These are phyloP conservation scores for Diarsia rubi DNA, from an alignment of 2,888 invertebrate genomes.

Conservation along the genomic window DNA sequence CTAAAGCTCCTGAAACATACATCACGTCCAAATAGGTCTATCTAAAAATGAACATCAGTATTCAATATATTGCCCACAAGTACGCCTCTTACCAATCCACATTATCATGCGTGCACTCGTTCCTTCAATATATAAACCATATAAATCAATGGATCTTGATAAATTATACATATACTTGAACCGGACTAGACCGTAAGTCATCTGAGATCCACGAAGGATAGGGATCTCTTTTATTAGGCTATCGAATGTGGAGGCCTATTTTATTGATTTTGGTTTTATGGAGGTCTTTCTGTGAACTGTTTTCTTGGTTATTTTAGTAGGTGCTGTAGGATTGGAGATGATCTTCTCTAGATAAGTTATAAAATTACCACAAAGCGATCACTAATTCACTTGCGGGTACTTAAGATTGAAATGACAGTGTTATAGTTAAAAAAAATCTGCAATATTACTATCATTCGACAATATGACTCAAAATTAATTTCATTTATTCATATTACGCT, in stretches of 20 bases:
- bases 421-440: too few relatives aligned
- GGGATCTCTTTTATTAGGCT: constrained; percentile 35
- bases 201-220: constrained; percentile 21
- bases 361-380: background rate
- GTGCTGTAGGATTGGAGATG: background rate
- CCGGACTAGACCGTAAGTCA: constrained; percentile 39
- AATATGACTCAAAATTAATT: too few relatives aligned
- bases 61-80: constrained; percentile 7
- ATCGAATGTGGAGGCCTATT: constrained; percentile 10
- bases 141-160: constrained; percentile 44
- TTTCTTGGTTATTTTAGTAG: background rate
- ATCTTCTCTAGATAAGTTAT: background rate
- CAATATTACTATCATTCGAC: too few relatives aligned
- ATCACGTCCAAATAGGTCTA: too few relatives aligned
- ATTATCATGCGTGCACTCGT: constrained; percentile 19
- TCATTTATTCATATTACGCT: too few relatives aligned
- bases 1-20: too few relatives aligned
- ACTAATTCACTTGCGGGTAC: too few relatives aligned
- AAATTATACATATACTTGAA: constrained; percentile 43
- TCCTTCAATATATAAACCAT: constrained; percentile 2
- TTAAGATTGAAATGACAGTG: too few relatives aligned
- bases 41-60: background rate
- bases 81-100: background rate
- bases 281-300: background rate
- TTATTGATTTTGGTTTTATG: constrained; percentile 35